These are phyloP conservation scores for Scolanthus callimorphus DNA, from an alignment of 92 coral and sea anemone genomes.

Conservation along the genomic window DNA sequence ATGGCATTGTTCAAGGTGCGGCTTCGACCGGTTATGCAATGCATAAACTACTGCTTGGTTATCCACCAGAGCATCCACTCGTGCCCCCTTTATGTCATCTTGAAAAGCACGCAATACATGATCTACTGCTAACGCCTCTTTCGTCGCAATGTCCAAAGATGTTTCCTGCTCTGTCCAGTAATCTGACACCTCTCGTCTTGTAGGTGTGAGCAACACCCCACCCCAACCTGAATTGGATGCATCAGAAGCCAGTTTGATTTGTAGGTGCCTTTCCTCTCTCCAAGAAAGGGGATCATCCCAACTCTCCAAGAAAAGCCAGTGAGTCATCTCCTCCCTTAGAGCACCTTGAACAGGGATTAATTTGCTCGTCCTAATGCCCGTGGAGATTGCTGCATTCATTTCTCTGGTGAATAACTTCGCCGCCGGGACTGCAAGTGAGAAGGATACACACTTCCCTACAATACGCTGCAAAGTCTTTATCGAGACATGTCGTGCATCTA, in stretches of 20 bases:
- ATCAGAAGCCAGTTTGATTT: conserved; percentile 41
- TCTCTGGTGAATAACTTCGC: neutral
- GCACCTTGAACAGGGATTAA: conserved; percentile 12
- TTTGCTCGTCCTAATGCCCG: conserved; percentile 14
- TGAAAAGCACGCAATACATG: conserved; percentile 11
- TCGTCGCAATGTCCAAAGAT: conserved; percentile 24
- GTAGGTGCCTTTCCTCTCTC: conserved; percentile 34
- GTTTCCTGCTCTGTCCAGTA: conserved; percentile 32
- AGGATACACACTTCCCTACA: conserved; percentile 20
- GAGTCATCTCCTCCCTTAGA: conserved; percentile 21
- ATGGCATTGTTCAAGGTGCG: conserved; percentile 13
- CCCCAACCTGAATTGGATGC: conserved; percentile 68
- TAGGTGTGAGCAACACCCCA: conserved; percentile 14
- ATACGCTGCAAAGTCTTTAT: conserved; percentile 25
- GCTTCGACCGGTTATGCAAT: conserved; percentile 44
- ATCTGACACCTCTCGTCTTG: conserved; percentile 9
- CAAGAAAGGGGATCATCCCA: conserved; percentile 38
- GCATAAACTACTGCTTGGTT: conserved; percentile 42
- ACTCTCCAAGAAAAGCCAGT: conserved; percentile 22
- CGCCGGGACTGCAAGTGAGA: neutral
- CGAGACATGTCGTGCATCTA: neutral
- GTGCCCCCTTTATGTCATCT: conserved; percentile 5
- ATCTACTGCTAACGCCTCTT: conserved; percentile 35
- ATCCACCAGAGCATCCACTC: conserved; percentile 40
- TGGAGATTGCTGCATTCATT: conserved; percentile 3